phyloP scores from a whole-genome alignment of 2,113 vertebrate genomes.

The Megalops atlanticus region DNA sequence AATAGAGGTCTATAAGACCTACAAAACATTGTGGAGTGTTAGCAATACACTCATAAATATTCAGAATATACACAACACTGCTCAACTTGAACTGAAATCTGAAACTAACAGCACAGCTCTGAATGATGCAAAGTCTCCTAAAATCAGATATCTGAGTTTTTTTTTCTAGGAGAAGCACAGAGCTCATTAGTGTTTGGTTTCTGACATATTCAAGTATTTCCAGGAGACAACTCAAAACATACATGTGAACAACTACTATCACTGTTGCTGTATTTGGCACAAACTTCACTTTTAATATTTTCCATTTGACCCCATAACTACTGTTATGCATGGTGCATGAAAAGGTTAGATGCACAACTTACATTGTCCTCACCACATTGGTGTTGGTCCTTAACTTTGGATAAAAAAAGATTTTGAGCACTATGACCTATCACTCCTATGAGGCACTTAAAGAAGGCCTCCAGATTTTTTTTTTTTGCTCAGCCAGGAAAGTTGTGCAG shows the following conservation, averaged over 20 bases:
- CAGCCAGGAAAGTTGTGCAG: too few species aligned
- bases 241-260: constrained; percentile 24
- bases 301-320: background rate
- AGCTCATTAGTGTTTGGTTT: constrained; percentile 30
- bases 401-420: too few species aligned
- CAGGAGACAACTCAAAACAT: constrained; percentile 63
- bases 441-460: too few species aligned
- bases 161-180: background rate
- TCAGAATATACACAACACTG: constrained; percentile 54
- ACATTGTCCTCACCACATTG: background rate
- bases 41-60: constrained; percentile 60
- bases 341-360: background rate
- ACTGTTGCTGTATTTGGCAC: constrained; percentile 24
- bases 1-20: constrained; percentile 76
- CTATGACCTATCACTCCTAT: too few species aligned
- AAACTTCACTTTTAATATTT: constrained; percentile 27
- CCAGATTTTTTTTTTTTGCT: too few species aligned
- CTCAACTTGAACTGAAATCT: constrained; percentile 41
- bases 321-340: background rate
- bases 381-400: background rate
- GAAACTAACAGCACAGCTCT: constrained; percentile 47
- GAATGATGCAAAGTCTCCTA: background rate
- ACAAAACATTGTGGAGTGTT: constrained; percentile 62
- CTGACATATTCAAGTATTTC: constrained; percentile 70
- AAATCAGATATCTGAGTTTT: constrained; percentile 6